Percentiles rank a stretch among this genome's conserved stretches.
phyloP scores from a whole-genome alignment of 1,140 invertebrate species.

The Neuroterus valhalla region DNA sequence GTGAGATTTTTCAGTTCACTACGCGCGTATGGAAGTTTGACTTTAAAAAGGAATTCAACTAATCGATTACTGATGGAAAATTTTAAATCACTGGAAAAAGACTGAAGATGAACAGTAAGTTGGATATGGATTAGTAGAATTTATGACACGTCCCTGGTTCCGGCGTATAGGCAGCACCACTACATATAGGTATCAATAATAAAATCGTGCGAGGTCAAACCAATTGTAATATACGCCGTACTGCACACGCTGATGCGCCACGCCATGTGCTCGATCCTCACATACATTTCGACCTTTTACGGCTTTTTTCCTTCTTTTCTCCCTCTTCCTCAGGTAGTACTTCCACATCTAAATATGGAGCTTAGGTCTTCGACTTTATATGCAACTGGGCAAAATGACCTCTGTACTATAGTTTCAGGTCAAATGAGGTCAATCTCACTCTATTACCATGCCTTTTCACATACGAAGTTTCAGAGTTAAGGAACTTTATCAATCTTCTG shows the following conservation, averaged over 20 bases:
- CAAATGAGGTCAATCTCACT: background rate
- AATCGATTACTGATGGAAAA: too few species aligned
- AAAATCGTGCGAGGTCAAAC: conserved; percentile 64
- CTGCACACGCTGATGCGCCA: conserved; percentile 23
- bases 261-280: conserved; percentile 53
- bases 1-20: too few species aligned
- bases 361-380: conserved; percentile 21
- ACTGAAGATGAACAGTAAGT: too few species aligned
- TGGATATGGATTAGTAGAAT: too few species aligned
- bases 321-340: background rate
- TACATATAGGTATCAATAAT: conserved; percentile 58
- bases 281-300: conserved; percentile 19
- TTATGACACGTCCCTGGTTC: background rate
- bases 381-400: background rate
- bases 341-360: conserved; percentile 4
- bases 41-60: too few species aligned
- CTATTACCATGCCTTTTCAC: too few species aligned
- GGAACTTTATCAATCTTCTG: too few species aligned
- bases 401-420: background rate
- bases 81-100: too few species aligned
- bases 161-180: background rate
- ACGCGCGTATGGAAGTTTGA: too few species aligned
- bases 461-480: too few species aligned
- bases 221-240: conserved; percentile 60
- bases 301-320: conserved; percentile 1